A percentile compares a stretch with the other conserved stretches of the same genome.
Conservation (phyloP, 2,888 invertebrate genomes). For the Buathra laborator region DNA sequence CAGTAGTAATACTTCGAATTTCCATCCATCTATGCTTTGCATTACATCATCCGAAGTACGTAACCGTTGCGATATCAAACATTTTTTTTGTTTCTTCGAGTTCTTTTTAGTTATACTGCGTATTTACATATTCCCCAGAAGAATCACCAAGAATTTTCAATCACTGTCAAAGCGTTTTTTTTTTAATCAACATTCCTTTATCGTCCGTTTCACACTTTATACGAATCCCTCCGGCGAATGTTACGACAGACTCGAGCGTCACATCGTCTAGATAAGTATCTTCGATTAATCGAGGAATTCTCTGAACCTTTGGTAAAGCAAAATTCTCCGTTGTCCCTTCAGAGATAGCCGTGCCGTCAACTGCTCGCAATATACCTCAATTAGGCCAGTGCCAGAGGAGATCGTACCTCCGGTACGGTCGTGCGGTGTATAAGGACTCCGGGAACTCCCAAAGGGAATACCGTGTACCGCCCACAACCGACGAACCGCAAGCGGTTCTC, state of each 20-base stretch:
- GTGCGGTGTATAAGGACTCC: constrained; percentile 36
- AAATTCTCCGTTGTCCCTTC: constrained; percentile 4
- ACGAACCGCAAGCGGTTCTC: constrained; percentile 56
- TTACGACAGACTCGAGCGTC: neutral
- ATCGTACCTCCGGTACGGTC: constrained; percentile 1
- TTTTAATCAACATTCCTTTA: neutral
- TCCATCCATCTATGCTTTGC: neutral
- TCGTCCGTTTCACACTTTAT: neutral
- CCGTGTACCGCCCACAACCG: constrained; percentile 30
- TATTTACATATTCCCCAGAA: neutral
- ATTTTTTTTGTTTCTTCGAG: too few relatives aligned
- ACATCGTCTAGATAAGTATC: constrained; percentile 21
- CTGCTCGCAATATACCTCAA: constrained; percentile 53
- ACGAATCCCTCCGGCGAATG: neutral
- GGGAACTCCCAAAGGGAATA: constrained; percentile 57
- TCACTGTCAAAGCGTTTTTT: neutral
- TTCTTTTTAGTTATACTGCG: too few relatives aligned
- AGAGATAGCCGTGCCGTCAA: constrained; percentile 21
- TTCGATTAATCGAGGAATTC: constrained; percentile 1
- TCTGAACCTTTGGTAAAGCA: neutral
- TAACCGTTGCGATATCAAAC: too few relatives aligned
- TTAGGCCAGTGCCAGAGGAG: constrained; percentile 25
- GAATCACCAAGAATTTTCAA: neutral
- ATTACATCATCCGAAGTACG: neutral
- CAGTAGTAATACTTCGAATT: neutral